phyloP scores from a whole-genome alignment of 2,797 vertebrate species.

The Clangula hyemalis region DNA sequence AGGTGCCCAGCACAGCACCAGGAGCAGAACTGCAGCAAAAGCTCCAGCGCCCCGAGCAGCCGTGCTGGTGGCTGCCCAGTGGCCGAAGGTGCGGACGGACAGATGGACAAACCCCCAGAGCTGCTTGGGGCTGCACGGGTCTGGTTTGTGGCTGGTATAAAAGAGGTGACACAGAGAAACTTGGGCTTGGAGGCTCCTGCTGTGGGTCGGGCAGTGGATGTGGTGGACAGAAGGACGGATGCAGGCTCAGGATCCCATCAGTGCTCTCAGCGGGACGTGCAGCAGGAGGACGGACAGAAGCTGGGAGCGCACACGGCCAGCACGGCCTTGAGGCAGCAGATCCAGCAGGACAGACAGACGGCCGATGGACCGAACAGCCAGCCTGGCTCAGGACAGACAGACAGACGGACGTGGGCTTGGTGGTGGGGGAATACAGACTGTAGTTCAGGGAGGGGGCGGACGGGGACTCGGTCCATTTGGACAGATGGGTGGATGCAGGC shows the following conservation, averaged over 20 bases:
- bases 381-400: slow-evolving; percentile 29
- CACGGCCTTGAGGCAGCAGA: slow-evolving; percentile 5
- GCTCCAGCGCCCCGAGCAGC: background rate
- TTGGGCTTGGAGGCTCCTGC: background rate
- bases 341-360: slow-evolving; percentile 15
- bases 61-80: background rate
- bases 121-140: background rate
- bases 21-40: background rate
- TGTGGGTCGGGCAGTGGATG: fast-evolving
- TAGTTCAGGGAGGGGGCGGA: background rate
- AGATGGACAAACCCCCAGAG: background rate
- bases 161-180: background rate
- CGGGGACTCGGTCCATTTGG: background rate
- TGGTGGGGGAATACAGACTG: background rate
- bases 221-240: fast-evolving
- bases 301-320: background rate
- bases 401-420: background rate
- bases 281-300: background rate
- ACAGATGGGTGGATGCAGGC: background rate
- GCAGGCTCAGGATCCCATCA: background rate
- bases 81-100: background rate
- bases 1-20: background rate
- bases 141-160: fast-evolving
- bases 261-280: fast-evolving
- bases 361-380: slow-evolving; percentile 44